These are phyloP conservation scores for Protula sp. DNA, from an alignment of 2,888 invertebrate species.

Conservation along the genomic window DNA sequence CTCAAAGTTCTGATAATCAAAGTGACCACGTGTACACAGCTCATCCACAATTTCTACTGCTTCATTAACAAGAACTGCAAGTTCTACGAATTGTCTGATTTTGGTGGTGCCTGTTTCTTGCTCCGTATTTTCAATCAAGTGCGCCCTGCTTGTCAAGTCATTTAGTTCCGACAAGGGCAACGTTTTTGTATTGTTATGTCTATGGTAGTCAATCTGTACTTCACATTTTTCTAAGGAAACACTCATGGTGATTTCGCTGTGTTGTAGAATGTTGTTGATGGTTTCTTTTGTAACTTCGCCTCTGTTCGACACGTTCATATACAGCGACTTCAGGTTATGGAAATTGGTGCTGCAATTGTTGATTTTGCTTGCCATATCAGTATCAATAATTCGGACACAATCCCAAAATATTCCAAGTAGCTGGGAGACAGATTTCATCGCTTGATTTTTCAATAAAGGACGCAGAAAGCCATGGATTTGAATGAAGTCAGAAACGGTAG, in stretches of 20 bases:
- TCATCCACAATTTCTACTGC: neutral
- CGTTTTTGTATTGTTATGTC: neutral
- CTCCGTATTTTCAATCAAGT: neutral
- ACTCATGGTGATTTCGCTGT: neutral
- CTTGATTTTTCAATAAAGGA: neutral
- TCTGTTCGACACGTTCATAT: neutral
- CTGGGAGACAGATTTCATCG: neutral
- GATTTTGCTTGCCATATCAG: neutral
- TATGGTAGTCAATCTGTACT: neutral
- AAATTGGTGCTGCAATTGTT: neutral
- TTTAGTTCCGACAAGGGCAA: neutral
- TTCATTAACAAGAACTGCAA: neutral
- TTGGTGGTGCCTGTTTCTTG: neutral
- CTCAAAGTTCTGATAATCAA: neutral
- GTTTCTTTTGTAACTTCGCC: neutral
- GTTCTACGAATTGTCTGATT: neutral
- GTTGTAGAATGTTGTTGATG: neutral
- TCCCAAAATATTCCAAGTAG: no score
- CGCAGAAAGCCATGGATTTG: neutral
- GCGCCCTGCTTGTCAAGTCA: neutral
- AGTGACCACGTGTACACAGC: neutral
- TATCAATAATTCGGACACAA: no score
- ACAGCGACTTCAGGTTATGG: neutral
- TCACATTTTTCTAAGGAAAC: neutral
- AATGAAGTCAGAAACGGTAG: neutral